Evolutionary conservation across 1,140 invertebrate genomes (phyloP).

Genomic region (Acromyrmex heyeri): DNA sequence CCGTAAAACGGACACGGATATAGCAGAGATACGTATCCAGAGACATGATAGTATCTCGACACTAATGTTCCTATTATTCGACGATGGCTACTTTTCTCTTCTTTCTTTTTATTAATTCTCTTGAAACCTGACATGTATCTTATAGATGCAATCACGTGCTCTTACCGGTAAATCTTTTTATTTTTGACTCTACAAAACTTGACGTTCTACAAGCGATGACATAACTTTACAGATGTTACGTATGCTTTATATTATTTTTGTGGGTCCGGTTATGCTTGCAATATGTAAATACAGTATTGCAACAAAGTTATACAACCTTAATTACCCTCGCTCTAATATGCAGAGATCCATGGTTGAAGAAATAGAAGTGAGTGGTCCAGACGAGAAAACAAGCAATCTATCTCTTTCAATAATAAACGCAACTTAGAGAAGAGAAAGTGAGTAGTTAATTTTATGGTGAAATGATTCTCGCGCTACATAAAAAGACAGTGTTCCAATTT

Average conservation of each 20-base stretch:
- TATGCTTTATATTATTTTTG: not conserved
- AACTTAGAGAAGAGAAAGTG: not conserved
- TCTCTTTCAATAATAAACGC: conserved; percentile 10
- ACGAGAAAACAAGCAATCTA: not conserved
- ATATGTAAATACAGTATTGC: not conserved
- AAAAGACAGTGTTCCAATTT: conserved; percentile 5
- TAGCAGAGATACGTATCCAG: not conserved
- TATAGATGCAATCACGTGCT: not conserved
- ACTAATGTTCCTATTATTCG: not conserved
- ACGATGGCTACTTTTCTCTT: not conserved
- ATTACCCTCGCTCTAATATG: not conserved
- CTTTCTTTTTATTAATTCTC: not conserved
- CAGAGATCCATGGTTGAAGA: not conserved
- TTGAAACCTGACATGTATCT: not conserved
- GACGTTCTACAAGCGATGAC: not conserved
- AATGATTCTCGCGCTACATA: not conserved
- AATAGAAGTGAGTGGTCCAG: not conserved
- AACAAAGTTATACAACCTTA: conserved; percentile 36
- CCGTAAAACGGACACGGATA: not conserved
- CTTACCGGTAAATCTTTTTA: not conserved
- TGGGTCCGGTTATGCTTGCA: not conserved
- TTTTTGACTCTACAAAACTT: no score
- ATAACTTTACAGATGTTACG: conserved; percentile 27
- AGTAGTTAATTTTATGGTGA: not conserved
- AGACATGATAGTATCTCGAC: not conserved